A percentile compares a stretch with the other conserved stretches of the same genome.
These are phyloP conservation scores for Micropoecilia bifurca DNA, from an alignment of 2,797 vertebrate genomes.

Conservation along the genomic window DNA sequence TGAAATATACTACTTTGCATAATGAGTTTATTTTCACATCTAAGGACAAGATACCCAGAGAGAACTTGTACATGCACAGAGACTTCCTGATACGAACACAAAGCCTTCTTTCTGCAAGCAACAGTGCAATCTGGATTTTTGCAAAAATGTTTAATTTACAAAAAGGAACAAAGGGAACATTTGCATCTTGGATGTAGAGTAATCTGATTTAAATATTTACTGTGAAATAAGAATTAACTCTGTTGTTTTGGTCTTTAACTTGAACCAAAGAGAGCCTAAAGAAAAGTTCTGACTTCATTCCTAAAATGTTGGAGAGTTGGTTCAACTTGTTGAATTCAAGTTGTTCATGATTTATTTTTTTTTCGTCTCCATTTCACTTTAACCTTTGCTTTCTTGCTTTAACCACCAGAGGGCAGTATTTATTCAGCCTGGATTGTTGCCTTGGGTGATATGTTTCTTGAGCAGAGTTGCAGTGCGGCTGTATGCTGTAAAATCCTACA, in stretches of 20 bases:
- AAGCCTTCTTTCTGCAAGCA: not conserved
- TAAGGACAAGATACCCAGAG: not conserved
- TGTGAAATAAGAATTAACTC: not conserved
- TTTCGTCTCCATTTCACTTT: not conserved
- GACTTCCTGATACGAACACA: not conserved
- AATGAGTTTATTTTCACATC: not conserved
- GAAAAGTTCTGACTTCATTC: not conserved
- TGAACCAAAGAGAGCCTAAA: not conserved
- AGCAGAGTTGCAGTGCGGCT: not conserved
- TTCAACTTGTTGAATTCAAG: not conserved
- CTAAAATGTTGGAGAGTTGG: not conserved
- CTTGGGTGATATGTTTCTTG: not conserved
- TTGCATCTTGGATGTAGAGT: not conserved
- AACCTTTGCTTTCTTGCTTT: not conserved
- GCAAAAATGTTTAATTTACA: not conserved
- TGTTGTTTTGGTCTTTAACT: not conserved
- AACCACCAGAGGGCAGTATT: constrained; percentile 77
- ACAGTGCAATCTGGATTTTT: not conserved
- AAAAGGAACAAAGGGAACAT: not conserved
- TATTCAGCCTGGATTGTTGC: constrained; percentile 51
- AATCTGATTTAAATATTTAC: not conserved
- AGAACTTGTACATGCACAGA: not conserved
- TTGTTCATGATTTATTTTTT: too few relatives aligned
- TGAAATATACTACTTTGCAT: not conserved
- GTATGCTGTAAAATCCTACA: constrained; percentile 1